These are phyloP conservation scores for Eidolon helvum DNA, from an alignment of 2,113 vertebrate genomes.

Conservation along the genomic window DNA sequence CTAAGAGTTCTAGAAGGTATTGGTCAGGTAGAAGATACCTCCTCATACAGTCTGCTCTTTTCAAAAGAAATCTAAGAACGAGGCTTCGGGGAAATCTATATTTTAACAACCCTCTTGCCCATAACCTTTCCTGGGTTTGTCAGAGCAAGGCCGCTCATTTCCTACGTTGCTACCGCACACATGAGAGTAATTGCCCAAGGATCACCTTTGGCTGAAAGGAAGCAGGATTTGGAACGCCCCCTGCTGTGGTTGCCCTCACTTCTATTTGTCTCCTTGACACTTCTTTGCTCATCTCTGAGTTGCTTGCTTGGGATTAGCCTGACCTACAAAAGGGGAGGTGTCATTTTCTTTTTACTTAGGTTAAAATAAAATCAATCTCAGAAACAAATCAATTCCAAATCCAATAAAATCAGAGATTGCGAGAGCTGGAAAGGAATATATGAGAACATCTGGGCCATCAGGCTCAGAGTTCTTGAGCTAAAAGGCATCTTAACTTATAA, in stretches of 20 bases:
- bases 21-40: not conserved
- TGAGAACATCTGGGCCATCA: not conserved
- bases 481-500: not conserved
- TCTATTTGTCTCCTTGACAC: conserved; percentile 2
- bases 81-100: not conserved
- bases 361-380: conserved; percentile 43
- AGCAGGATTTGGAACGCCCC: not conserved
- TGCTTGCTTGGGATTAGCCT: not conserved
- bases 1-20: not conserved
- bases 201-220: not conserved
- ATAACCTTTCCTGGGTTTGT: not conserved
- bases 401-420: not conserved
- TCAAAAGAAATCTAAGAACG: not conserved
- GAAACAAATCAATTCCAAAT: conserved; percentile 47
- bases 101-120: not conserved
- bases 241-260: not conserved
- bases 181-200: not conserved
- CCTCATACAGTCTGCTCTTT: not conserved
- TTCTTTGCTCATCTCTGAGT: not conserved
- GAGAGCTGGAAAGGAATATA: not conserved
- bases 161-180: fast-evolving
- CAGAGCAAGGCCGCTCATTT: not conserved
- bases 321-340: not conserved
- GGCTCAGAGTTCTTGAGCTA: not conserved
- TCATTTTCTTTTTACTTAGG: conserved; percentile 17